Evolutionary conservation across 2,113 vertebrate species (phyloP).

Genomic region (Jaculus jaculus): DNA sequence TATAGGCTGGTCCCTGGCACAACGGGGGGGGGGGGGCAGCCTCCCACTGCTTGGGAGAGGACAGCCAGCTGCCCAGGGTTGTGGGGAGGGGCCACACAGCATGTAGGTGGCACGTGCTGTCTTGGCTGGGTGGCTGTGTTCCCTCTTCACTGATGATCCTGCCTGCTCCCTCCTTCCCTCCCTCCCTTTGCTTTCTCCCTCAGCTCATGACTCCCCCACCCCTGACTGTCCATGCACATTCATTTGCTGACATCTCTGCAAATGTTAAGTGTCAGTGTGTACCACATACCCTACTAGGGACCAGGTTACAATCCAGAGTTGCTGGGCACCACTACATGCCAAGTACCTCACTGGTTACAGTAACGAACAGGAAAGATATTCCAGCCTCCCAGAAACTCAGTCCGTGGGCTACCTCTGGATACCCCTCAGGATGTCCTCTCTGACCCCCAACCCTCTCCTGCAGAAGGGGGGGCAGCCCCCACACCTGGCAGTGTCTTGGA

Average conservation of each 20-base stretch:
- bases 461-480: not conserved
- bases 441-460: not conserved
- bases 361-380: not conserved
- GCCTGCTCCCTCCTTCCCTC: not conserved
- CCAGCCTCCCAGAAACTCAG: not conserved
- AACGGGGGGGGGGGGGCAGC: not conserved
- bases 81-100: not conserved
- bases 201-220: not conserved
- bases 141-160: not conserved
- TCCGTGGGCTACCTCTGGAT: not conserved
- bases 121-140: not conserved
- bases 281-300: not conserved
- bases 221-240: not conserved
- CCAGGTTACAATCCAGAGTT: too few species aligned
- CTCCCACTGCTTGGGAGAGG: not conserved
- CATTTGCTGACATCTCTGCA: not conserved
- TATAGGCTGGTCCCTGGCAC: not conserved
- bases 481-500: slow-evolving; percentile 97
- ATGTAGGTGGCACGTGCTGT: not conserved
- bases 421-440: not conserved
- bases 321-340: not conserved
- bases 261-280: not conserved
- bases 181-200: not conserved
- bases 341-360: not conserved
- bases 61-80: not conserved